These are phyloP conservation scores for Todiramphus chloris DNA, from an alignment of 2,113 vertebrate species.

Conservation along the genomic window DNA sequence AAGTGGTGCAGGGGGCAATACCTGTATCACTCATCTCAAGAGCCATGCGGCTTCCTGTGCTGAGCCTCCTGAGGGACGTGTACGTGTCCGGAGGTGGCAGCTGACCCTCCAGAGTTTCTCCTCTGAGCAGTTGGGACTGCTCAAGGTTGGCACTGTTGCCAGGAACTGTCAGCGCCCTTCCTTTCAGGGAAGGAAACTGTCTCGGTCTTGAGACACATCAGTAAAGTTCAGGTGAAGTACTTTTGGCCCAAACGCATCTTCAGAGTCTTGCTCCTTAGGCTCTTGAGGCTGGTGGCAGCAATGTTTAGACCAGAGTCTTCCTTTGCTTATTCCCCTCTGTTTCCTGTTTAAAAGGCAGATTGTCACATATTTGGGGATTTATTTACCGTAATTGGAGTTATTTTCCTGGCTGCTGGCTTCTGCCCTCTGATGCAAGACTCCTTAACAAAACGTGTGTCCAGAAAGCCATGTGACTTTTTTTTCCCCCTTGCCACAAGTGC, in stretches of 20 bases:
- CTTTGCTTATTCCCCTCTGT: slow-evolving; percentile 71
- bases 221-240: slow-evolving; percentile 63
- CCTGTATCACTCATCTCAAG: background rate
- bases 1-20: background rate
- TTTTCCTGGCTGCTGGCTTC: slow-evolving; percentile 70
- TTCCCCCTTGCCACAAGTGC: slow-evolving; percentile 72
- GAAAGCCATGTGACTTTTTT: slow-evolving; percentile 72
- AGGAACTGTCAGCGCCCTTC: slow-evolving; percentile 28
- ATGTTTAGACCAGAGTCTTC: slow-evolving; percentile 69
- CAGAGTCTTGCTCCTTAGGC: slow-evolving; percentile 51
- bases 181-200: slow-evolving; percentile 62
- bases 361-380: slow-evolving; percentile 75
- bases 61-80: background rate
- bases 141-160: slow-evolving; percentile 42
- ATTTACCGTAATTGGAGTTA: slow-evolving; percentile 76
- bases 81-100: background rate
- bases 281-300: slow-evolving; percentile 71
- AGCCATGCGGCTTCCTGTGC: background rate
- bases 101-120: background rate
- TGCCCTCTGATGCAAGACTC: slow-evolving; percentile 68
- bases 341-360: slow-evolving; percentile 76
- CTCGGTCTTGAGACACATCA: slow-evolving; percentile 52
- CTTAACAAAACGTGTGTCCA: slow-evolving; percentile 55
- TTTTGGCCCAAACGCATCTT: slow-evolving; percentile 62
- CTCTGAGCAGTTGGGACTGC: background rate